Evolutionary conservation across 2,113 vertebrate species (phyloP).

Genomic region (Nematolebias whitei): DNA sequence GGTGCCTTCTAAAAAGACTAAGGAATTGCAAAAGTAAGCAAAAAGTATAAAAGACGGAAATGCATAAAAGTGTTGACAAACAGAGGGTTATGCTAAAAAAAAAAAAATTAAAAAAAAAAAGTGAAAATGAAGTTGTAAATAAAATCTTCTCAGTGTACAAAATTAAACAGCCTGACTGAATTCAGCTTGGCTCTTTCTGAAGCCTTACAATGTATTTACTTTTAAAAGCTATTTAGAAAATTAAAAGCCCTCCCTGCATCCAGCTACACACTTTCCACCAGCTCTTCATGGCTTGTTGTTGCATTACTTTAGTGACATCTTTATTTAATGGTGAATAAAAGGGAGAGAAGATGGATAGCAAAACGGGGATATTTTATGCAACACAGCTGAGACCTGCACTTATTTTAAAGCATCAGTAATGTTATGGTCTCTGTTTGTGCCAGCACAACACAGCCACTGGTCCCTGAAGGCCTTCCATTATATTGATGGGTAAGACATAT

Average conservation of each 20-base stretch:
- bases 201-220: slow-evolving; percentile 29
- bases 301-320: slow-evolving; percentile 25
- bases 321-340: slow-evolving; percentile 44
- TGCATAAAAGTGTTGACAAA: slow-evolving; percentile 29
- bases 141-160: slow-evolving; percentile 25
- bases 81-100: slow-evolving; percentile 18
- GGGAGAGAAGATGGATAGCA: slow-evolving; percentile 40
- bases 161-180: slow-evolving; percentile 30
- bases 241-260: slow-evolving; percentile 25
- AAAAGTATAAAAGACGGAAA: slow-evolving; percentile 19
- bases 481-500: slow-evolving; percentile 54
- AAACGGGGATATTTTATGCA: slow-evolving; percentile 46
- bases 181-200: slow-evolving; percentile 40
- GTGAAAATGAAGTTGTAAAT: slow-evolving; percentile 3
- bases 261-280: slow-evolving; percentile 18
- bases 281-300: slow-evolving; percentile 23
- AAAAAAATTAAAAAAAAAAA: no score
- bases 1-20: slow-evolving; percentile 28
- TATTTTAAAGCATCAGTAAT: slow-evolving; percentile 57
- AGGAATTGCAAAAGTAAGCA: slow-evolving; percentile 37
- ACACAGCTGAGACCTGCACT: slow-evolving; percentile 57
- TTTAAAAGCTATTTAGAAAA: slow-evolving; percentile 44
- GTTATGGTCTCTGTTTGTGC: slow-evolving; percentile 41
- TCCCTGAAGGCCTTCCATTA: slow-evolving; percentile 47
- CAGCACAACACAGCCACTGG: slow-evolving; percentile 23